Base-by-base conservation (phyloP, 2,113 vertebrate genomes). In the Halcyon malimbica region DNA sequence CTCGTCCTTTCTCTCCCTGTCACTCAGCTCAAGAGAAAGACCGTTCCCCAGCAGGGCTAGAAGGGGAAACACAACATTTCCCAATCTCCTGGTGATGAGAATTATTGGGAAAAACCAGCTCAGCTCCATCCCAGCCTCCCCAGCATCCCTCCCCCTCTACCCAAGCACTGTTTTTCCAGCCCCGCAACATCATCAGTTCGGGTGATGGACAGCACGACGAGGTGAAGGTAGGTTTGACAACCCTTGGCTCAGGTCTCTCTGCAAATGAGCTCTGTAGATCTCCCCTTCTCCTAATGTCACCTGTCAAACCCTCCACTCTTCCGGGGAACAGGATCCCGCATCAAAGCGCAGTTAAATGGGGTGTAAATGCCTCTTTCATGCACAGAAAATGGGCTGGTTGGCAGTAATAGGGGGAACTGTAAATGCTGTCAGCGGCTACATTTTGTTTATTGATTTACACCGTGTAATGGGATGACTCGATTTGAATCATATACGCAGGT, bases 281-380 rank as follows among this genome's bases (percentile, higher is more conserved):
- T 96, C 95, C 62, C 48, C 89, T 92, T 95, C 77, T 68, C 88
- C 90, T 95, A 95, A 92, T 83, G 62, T 85, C 90, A 94, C 94
- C 89, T 91, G 95, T 83, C 69, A 62, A 59, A 78, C 71, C 74
- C 42, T 93, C 87, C 35, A 28, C 85, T 92, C 77, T 64, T 59
- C 29, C 73, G 4, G 37, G 44, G 89, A 95, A 87, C 62, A 79
- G 80, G 89, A 96, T 95, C 95, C 96, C 25, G 37, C 94, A 89
- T 94, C 96, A 92, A 91, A 96, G 92, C 95, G 11, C 95, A 76
- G 96, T 64, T 96, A 96, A 97, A 95, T 94, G 94, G 96, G 96
- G 96, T 94, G 86, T 97, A 95, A 97, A 97, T 94, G 95, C 92
- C 90, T 95, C 94, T 94, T 94, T 97, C 96, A 87, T n/a, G 91